Evolutionary conservation across 1,140 invertebrate genomes (phyloP).

Genomic region (Schlechtendalia chinensis): DNA sequence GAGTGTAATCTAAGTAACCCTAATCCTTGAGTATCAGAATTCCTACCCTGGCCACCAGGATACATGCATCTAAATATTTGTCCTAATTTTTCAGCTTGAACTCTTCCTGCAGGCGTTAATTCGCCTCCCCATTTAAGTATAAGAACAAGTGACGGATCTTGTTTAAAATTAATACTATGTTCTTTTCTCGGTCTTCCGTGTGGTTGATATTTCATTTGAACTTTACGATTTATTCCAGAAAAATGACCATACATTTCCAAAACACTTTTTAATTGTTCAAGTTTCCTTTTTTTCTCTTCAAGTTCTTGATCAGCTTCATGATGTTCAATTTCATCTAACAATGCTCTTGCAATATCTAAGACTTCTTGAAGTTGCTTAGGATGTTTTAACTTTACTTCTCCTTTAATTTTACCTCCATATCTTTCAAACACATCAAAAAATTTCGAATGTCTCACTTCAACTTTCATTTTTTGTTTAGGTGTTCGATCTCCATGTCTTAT

Average conservation of each 20-base stretch:
- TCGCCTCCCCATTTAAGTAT: slow-evolving; percentile 99
- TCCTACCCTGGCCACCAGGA: slow-evolving; percentile 83
- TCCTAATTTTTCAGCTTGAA: slow-evolving; percentile 96
- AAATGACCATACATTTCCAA: slow-evolving; percentile 99
- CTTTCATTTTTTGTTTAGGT: slow-evolving; percentile 99
- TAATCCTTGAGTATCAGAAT: slow-evolving; percentile 76
- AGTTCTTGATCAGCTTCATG: slow-evolving; percentile 83
- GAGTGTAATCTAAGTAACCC: slow-evolving; percentile 92
- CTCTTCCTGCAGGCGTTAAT: slow-evolving; percentile 93
- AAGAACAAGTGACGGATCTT: slow-evolving; percentile 85
- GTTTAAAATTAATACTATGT: slow-evolving; percentile 54
- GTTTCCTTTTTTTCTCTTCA: slow-evolving; percentile 94
- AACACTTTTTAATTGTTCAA: slow-evolving; percentile 96
- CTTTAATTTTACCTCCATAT: slow-evolving; percentile 91
- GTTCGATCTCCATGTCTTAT: slow-evolving; percentile 98
- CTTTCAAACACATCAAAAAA: slow-evolving; percentile 99
- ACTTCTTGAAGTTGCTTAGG: slow-evolving; percentile 98
- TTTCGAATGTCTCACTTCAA: slow-evolving; percentile 98
- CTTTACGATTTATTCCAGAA: slow-evolving; percentile 99
- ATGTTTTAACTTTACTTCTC: slow-evolving; percentile 95
- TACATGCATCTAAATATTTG: slow-evolving; percentile 99
- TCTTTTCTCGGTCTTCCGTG: slow-evolving; percentile 87
- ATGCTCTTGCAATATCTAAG: slow-evolving; percentile 85
- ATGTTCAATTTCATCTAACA: slow-evolving; percentile 84
- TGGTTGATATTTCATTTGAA: slow-evolving; percentile 99